phyloP scores from a whole-genome alignment of 2,797 vertebrate genomes.

The Selene dorsalis region DNA sequence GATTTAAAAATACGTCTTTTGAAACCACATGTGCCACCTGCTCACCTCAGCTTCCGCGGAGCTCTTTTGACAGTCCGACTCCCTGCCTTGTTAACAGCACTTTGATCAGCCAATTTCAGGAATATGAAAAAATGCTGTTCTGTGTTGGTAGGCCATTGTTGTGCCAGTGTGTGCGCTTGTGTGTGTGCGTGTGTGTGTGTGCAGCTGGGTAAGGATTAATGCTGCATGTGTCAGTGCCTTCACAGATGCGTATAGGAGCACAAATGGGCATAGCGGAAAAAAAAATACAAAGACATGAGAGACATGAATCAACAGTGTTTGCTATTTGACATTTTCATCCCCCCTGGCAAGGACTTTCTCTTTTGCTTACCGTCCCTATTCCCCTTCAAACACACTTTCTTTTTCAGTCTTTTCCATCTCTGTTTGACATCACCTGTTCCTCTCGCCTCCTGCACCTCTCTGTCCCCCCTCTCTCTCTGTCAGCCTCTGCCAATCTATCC shows the following conservation, averaged over 20 bases:
- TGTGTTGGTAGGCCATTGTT: slow-evolving; percentile 53
- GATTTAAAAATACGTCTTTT: slow-evolving; percentile 72
- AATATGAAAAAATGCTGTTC: slow-evolving; percentile 55
- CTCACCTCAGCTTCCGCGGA: slow-evolving; percentile 67
- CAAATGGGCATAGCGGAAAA: slow-evolving; percentile 34
- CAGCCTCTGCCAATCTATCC: slow-evolving; percentile 66
- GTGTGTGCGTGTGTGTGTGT: not conserved
- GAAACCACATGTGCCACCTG: slow-evolving; percentile 70
- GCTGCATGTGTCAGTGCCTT: not conserved
- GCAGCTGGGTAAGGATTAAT: slow-evolving; percentile 37
- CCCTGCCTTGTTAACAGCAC: slow-evolving; percentile 61
- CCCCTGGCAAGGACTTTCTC: slow-evolving; percentile 76
- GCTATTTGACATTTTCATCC: slow-evolving; percentile 62
- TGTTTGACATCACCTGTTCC: slow-evolving; percentile 67
- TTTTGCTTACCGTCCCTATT: slow-evolving; percentile 49
- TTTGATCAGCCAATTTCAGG: slow-evolving; percentile 71
- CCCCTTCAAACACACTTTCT: slow-evolving; percentile 58
- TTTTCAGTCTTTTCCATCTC: slow-evolving; percentile 47
- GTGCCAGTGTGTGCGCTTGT: slow-evolving; percentile 8
- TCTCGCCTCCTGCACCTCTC: slow-evolving; percentile 42
- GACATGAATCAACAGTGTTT: slow-evolving; percentile 64
- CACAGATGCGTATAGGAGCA: slow-evolving; percentile 42
- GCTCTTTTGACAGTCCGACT: slow-evolving; percentile 66
- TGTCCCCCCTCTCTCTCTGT: slow-evolving; percentile 47
- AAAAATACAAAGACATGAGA: slow-evolving; percentile 36